These are phyloP conservation scores for Hoplodrina blanda DNA, from an alignment of 2,888 invertebrate genomes.

Conservation along the genomic window DNA sequence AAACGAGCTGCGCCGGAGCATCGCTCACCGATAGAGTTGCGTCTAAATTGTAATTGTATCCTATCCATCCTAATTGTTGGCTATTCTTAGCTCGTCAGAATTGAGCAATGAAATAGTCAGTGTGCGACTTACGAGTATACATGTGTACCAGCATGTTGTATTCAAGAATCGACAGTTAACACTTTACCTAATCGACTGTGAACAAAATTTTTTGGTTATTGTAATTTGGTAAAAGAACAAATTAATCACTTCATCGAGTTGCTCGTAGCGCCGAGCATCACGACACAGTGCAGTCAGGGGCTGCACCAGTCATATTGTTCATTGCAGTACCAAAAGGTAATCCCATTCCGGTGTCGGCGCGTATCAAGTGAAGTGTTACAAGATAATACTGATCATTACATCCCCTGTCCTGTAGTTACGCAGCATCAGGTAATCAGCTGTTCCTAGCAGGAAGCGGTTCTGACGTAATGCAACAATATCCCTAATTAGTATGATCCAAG, in stretches of 20 bases:
- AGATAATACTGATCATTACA: constrained; percentile 40
- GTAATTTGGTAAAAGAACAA: not conserved
- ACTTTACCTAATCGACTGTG: not conserved
- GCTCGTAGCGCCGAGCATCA: too few species aligned
- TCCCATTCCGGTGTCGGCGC: constrained; percentile 20
- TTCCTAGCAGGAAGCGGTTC: constrained; percentile 50
- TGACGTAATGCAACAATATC: constrained; percentile 47
- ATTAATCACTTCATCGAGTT: not conserved
- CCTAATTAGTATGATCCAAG: constrained; percentile 64
- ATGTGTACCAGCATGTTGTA: not conserved
- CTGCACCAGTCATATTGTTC: not conserved
- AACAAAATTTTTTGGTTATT: not conserved
- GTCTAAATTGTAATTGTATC: constrained; percentile 14
- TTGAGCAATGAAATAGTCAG: not conserved
- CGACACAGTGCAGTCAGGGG: not conserved
- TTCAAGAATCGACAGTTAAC: not conserved
- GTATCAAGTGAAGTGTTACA: constrained; percentile 22
- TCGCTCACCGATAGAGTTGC: constrained; percentile 15
- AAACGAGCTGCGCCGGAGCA: constrained; percentile 33
- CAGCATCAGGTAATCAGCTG: constrained; percentile 38
- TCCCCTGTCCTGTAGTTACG: constrained; percentile 3
- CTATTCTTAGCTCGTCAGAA: constrained; percentile 17
- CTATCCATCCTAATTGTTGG: not conserved
- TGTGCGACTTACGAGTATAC: not conserved
- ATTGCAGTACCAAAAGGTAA: constrained; percentile 13